phyloP scores from a whole-genome alignment of 2,797 vertebrate species.

The Takifugu ocellatus region DNA sequence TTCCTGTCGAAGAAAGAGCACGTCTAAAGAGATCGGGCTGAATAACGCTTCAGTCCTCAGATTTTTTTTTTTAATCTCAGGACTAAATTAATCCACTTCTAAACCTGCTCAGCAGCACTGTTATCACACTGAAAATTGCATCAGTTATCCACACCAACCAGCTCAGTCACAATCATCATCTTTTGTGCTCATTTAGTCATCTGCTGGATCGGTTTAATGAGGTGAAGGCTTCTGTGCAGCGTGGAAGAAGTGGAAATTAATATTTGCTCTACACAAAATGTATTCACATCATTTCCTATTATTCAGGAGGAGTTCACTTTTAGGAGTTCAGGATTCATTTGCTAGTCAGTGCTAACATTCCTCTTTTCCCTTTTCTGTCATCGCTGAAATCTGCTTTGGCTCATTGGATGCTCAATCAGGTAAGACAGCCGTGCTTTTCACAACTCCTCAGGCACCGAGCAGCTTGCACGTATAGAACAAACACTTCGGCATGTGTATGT shows the following conservation, averaged over 20 bases:
- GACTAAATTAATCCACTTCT: background rate
- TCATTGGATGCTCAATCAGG: constrained; percentile 53
- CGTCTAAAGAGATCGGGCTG: background rate
- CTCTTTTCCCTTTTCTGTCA: constrained; percentile 2
- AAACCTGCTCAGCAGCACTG: background rate
- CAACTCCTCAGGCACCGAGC: constrained; percentile 34
- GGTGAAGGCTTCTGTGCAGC: constrained; percentile 6
- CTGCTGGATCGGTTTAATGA: constrained; percentile 15
- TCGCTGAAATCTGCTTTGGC: constrained; percentile 19
- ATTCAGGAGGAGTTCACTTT: background rate
- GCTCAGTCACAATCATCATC: constrained; percentile 4
- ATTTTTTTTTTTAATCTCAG: no score
- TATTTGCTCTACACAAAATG: background rate
- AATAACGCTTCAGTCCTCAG: constrained; percentile 2
- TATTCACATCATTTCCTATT: background rate
- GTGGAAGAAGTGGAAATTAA: background rate
- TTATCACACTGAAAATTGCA: background rate
- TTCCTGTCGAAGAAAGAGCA: background rate
- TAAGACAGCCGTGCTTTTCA: constrained; percentile 51
- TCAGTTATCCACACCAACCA: no score
- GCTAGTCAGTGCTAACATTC: constrained; percentile 18
- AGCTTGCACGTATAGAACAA: constrained; percentile 47
- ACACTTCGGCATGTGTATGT: constrained; percentile 25
- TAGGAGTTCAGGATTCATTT: background rate
- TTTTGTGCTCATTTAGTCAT: constrained; percentile 22